Percentiles rank a stretch among this genome's conserved stretches.
phyloP scores from a whole-genome alignment of 2,797 vertebrate species.

The Malacoraja senta region DNA sequence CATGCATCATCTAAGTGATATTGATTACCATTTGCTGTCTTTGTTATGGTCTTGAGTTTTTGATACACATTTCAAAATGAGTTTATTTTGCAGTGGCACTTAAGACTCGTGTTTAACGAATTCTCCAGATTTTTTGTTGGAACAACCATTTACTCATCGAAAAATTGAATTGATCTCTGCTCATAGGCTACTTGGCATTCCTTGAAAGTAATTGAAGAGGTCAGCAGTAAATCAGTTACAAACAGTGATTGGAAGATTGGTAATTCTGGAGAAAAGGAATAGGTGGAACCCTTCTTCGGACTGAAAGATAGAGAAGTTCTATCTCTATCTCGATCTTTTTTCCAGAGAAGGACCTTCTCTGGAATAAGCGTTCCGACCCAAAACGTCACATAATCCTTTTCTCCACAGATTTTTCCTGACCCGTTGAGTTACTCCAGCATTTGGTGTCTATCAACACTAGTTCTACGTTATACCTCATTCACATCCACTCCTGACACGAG shows the following conservation, averaged over 20 bases:
- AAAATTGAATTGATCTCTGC: neutral
- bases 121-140: neutral
- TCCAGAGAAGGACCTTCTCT: too few relatives aligned
- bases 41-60: neutral
- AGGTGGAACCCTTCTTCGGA: too few relatives aligned
- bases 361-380: too few relatives aligned
- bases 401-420: too few relatives aligned
- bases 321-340: too few relatives aligned
- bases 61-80: neutral
- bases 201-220: neutral
- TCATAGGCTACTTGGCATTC: neutral
- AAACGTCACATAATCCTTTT: too few relatives aligned
- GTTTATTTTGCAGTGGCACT: neutral
- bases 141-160: neutral
- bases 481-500: too few relatives aligned
- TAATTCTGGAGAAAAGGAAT: too few relatives aligned
- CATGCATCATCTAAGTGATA: neutral
- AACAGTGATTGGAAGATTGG: neutral
- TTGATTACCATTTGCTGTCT: neutral
- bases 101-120: neutral
- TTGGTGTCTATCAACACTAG: too few relatives aligned
- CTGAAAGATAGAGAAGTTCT: too few relatives aligned
- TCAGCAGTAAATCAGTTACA: neutral
- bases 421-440: too few relatives aligned
- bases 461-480: too few relatives aligned